Conservation (phyloP, 1,140 invertebrate species). For the Ooceraea biroi region DNA sequence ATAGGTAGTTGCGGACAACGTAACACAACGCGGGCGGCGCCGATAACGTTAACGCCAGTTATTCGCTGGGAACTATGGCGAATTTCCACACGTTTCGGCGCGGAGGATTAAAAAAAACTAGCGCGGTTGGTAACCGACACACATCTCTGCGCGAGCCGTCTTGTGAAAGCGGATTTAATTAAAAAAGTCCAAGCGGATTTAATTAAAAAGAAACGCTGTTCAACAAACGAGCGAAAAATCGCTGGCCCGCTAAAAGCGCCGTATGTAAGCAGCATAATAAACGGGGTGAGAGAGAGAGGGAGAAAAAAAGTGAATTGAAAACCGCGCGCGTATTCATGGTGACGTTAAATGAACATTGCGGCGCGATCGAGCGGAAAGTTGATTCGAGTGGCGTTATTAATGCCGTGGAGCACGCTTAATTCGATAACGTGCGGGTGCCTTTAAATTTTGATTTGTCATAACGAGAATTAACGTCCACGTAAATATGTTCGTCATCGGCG, state of each 20-base stretch:
- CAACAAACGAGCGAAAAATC: conserved; percentile 47
- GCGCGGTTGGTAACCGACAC: conserved; percentile 36
- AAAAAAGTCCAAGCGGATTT: conserved; percentile 60
- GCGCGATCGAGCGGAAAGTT: conserved; percentile 57
- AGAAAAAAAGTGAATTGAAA: conserved; percentile 58
- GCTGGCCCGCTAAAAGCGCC: conserved; percentile 41
- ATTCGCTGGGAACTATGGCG: neutral
- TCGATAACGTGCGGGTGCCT: conserved; percentile 59
- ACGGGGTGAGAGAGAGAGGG: neutral
- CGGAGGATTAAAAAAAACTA: conserved; percentile 50
- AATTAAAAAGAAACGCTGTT: conserved; percentile 63
- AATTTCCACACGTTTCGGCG: too few relatives aligned
- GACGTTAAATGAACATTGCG: conserved; percentile 63
- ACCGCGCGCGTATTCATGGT: conserved; percentile 52
- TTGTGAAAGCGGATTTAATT: conserved; percentile 61
- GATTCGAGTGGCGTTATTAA: conserved; percentile 62
- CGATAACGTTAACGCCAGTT: conserved; percentile 42
- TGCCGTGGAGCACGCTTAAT: conserved; percentile 54
- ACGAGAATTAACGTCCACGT: conserved; percentile 69
- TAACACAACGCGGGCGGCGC: conserved; percentile 5
- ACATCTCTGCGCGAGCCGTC: conserved; percentile 46
- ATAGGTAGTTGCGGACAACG: conserved; percentile 40
- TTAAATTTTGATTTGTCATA: conserved; percentile 76
- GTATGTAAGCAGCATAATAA: conserved; percentile 61
- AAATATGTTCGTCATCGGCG: conserved; percentile 71